These are phyloP conservation scores for Falco naumanni DNA, from an alignment of 2,797 vertebrate species.

Conservation along the genomic window DNA sequence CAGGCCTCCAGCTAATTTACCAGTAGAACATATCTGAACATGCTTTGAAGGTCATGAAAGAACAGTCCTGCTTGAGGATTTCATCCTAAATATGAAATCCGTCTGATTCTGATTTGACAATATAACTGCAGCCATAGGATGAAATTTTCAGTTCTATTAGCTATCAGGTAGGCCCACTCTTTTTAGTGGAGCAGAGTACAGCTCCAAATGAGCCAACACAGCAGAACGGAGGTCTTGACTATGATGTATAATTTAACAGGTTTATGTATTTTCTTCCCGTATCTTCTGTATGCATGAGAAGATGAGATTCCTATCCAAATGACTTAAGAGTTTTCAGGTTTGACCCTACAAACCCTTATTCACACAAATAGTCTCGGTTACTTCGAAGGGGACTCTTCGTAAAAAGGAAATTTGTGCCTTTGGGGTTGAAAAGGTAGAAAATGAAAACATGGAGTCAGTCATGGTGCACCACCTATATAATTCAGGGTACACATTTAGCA, in stretches of 20 bases:
- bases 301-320: not conserved
- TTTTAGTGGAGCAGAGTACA: not conserved
- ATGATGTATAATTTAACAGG: not conserved
- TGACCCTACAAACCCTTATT: not conserved
- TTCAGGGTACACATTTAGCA: not conserved
- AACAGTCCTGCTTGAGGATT: not conserved
- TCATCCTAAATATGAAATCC: not conserved
- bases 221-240: not conserved
- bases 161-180: rapidly evolving
- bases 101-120: not conserved
- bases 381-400: not conserved
- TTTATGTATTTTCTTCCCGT: not conserved
- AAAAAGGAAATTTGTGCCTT: not conserved
- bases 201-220: not conserved
- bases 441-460: not conserved
- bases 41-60: not conserved
- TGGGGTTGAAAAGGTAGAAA: not conserved
- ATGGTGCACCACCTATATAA: not conserved
- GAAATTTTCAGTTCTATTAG: not conserved
- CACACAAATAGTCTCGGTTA: not conserved
- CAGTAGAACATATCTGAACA: not conserved
- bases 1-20: not conserved
- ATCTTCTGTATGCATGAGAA: not conserved
- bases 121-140: not conserved
- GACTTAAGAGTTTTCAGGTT: not conserved